Evolutionary conservation across 2,888 invertebrate species (phyloP).

Genomic region (Macaria notata): DNA sequence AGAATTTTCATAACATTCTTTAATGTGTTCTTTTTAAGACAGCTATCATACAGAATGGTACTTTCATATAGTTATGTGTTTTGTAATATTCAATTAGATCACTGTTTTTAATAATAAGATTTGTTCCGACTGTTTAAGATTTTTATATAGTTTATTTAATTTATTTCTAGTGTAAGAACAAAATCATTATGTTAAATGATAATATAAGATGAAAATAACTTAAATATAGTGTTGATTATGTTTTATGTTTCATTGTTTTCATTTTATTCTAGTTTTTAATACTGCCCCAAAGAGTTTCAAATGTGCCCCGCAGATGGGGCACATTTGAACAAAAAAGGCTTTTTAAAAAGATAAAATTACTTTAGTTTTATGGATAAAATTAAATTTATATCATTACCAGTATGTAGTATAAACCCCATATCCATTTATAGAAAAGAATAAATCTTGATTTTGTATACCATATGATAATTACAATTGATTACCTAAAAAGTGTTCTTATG

Average conservation of each 20-base stretch:
- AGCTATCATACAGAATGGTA: not conserved
- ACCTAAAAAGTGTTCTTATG: too few relatives aligned
- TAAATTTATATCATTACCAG: too few relatives aligned
- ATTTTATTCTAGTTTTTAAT: not conserved
- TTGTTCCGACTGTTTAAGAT: not conserved
- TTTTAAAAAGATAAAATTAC: too few relatives aligned
- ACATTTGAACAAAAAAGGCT: too few relatives aligned
- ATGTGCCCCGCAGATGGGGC: too few relatives aligned
- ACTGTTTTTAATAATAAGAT: not conserved
- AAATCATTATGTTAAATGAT: not conserved
- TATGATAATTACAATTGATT: too few relatives aligned
- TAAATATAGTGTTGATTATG: constrained; percentile 2
- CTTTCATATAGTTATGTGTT: not conserved
- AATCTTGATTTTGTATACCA: too few relatives aligned
- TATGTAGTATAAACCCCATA: too few relatives aligned
- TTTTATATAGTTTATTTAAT: constrained; percentile 1
- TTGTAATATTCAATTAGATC: not conserved
- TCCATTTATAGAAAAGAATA: too few relatives aligned
- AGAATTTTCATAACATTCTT: not conserved
- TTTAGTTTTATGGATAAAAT: too few relatives aligned
- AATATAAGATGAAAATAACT: constrained; percentile 2
- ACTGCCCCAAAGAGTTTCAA: too few relatives aligned
- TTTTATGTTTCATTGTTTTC: not conserved
- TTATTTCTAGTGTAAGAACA: not conserved
- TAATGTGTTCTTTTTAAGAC: not conserved